Evolutionary conservation across 2,888 invertebrate species (phyloP), one percentile per base, ranked within the genome.

Genomic region (Yponomeuta evonymella): DNA sequence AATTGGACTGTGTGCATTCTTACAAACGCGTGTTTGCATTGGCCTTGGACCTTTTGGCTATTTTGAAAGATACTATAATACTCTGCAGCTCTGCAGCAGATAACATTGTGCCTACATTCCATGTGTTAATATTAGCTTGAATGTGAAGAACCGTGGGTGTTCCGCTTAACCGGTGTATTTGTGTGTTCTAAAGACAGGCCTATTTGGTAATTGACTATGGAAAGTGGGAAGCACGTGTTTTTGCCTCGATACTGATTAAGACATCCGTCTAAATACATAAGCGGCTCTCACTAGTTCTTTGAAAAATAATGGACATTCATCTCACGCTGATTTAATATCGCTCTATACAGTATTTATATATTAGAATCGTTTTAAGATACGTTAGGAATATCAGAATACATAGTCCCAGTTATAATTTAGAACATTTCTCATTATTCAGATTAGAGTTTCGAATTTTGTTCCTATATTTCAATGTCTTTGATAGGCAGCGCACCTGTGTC

Each of bases 121-220:
- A 65, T 65, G 62, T 48, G 67, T 90, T 89, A 90, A 86, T 88
- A 87, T 87, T 81, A 81, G 81, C 82, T 86, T 84, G 85, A 85
- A 83, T 83, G 81, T 85, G 79, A 83, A 84, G 79, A 83, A 77
- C 83, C 83, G 90, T 90, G 90, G 91, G 91, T 91, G 91, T 89
- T 90, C 91, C 65, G 15, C 77, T 84, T 86, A 58, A 86, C 83
- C 83, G 86, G 84, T 84, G 79, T 82, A 83, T 81, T 86, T 83
- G 84, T 83, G 82, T 85, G 83, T 77, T 80, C 81, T 81, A 84
- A 82, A 78, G 83, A 81, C 83, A 84, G 51, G 80, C 78, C 79
- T 79, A 83, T 86, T 86, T 82, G 79, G 80, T 85, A 86, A 84
- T 84, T 80, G 80, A 81, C 74, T 78, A 78, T 78, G 79, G 83